Evolutionary conservation across 2,113 vertebrate species (phyloP).

Genomic region (Malaclemys terrapin): DNA sequence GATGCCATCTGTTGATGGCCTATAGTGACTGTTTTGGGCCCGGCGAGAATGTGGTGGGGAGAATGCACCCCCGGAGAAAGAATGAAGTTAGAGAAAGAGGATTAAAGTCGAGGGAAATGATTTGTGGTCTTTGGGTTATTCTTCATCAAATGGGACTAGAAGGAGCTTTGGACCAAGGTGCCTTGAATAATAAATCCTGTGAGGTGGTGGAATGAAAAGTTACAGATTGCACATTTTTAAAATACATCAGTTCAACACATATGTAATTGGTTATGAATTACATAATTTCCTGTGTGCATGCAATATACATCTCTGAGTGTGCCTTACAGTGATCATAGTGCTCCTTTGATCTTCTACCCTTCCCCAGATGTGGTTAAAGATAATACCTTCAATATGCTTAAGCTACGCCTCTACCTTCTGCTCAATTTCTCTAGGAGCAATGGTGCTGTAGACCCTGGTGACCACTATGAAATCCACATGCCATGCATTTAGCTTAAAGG

Average conservation of each 20-base stretch:
- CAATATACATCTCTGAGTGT: neutral
- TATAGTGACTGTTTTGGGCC: neutral
- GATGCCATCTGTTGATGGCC: neutral
- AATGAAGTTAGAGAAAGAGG: neutral
- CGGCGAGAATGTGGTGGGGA: neutral
- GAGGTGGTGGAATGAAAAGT: neutral
- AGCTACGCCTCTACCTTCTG: neutral
- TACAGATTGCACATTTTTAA: neutral
- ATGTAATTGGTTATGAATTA: neutral
- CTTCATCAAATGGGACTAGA: neutral
- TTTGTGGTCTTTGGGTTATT: rapidly evolving
- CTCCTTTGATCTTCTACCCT: neutral
- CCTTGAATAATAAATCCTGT: constrained; percentile 4
- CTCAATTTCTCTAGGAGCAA: neutral
- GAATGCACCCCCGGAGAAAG: neutral
- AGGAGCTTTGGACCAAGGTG: neutral
- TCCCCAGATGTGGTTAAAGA: neutral
- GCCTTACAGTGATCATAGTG: neutral
- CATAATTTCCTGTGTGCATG: neutral
- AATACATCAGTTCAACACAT: neutral
- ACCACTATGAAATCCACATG: neutral
- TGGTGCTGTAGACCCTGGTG: neutral
- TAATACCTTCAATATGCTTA: neutral
- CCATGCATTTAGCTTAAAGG: neutral
- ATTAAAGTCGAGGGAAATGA: neutral